Conservation (phyloP, 2,113 vertebrate species). For the Sula dactylatra region DNA sequence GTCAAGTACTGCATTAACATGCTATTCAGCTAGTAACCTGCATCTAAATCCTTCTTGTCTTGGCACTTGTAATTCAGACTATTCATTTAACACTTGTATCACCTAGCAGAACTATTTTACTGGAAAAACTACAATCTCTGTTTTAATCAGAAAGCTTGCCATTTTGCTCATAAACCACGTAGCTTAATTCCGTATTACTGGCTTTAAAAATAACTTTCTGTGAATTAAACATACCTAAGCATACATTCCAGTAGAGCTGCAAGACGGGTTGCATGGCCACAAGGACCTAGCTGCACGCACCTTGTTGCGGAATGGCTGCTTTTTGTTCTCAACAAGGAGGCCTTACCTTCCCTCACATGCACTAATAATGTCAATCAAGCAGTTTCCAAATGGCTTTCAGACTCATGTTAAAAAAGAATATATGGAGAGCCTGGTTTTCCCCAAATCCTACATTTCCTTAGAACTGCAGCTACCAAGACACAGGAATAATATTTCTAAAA, state of each 20-base stretch:
- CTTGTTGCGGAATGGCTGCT: background rate
- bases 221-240: background rate
- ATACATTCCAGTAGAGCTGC: background rate
- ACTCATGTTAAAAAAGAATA: background rate
- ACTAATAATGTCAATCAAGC: background rate
- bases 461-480: background rate
- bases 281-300: rapidly evolving
- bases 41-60: background rate
- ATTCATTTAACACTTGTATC: background rate
- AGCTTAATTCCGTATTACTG: background rate
- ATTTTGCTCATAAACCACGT: background rate
- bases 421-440: background rate
- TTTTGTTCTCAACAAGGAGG: rapidly evolving
- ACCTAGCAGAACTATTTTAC: background rate
- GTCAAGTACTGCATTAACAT: background rate
- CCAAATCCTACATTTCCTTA: background rate
- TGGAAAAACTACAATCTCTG: background rate
- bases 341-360: background rate
- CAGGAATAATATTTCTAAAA: background rate
- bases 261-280: background rate
- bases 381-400: background rate
- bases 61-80: background rate
- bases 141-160: background rate
- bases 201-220: background rate
- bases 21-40: background rate